A percentile compares a stretch with the other conserved stretches of the same genome.
These are phyloP conservation scores for Sternarchorhynchus goeldii DNA, from an alignment of 2,797 vertebrate species.

Conservation along the genomic window DNA sequence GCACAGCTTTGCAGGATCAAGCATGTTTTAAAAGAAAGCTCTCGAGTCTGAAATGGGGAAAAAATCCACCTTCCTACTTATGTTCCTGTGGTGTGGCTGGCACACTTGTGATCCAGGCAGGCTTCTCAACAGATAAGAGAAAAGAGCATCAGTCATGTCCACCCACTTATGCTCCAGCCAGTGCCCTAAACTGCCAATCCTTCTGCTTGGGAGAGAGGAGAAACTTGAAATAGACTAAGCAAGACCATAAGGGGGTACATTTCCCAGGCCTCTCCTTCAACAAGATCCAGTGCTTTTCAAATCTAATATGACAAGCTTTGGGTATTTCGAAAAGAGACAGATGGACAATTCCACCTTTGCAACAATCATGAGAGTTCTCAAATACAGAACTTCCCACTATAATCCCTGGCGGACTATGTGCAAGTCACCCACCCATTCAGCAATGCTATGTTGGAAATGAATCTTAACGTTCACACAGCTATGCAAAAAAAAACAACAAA, in stretches of 20 bases:
- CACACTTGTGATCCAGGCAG: slow-evolving; percentile 21
- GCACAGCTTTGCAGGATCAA: slow-evolving; percentile 14
- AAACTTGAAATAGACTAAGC: slow-evolving; percentile 7
- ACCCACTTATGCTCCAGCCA: slow-evolving; percentile 24
- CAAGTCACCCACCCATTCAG: background rate
- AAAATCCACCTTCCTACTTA: slow-evolving; percentile 23
- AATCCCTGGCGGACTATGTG: background rate
- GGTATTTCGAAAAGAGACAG: slow-evolving; percentile 18
- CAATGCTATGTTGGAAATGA: background rate
- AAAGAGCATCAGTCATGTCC: slow-evolving; percentile 31
- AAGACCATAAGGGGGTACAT: slow-evolving; percentile 4
- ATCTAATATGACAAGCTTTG: slow-evolving; percentile 14
- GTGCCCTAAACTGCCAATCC: slow-evolving; percentile 27
- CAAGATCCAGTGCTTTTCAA: slow-evolving; percentile 11
- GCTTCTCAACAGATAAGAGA: slow-evolving; percentile 28
- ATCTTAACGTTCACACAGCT: background rate
- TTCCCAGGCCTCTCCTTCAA: slow-evolving; percentile 16
- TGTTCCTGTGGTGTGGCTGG: slow-evolving; percentile 22
- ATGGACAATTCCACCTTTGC: slow-evolving; percentile 13
- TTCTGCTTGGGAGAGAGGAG: slow-evolving; percentile 3
- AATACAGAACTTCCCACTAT: background rate
- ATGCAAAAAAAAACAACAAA: background rate
- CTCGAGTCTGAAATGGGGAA: background rate
- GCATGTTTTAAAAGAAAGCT: slow-evolving; percentile 8
- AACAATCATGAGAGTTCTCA: background rate